phyloP scores from a whole-genome alignment of 1,140 invertebrate species.

The Atta texana region DNA sequence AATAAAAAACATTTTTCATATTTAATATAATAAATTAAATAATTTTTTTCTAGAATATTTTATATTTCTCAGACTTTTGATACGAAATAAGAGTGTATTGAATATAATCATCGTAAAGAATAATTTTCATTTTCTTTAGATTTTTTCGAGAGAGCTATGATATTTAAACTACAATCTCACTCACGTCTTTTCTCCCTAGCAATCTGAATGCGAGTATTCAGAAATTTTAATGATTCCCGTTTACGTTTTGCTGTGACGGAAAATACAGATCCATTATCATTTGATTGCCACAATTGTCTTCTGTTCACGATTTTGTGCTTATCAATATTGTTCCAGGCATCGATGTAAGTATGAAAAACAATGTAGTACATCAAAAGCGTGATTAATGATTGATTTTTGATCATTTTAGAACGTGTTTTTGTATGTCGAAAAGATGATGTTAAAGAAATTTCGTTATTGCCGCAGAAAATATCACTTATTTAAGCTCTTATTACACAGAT shows the following conservation, averaged over 20 bases:
- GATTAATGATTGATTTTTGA: not conserved
- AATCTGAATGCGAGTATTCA: constrained; percentile 10
- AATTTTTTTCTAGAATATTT: not conserved
- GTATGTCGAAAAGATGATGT: not conserved
- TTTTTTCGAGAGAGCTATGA: not conserved
- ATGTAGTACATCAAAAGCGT: constrained; percentile 41
- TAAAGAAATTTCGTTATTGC: not conserved
- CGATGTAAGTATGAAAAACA: not conserved
- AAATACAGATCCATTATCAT: constrained; percentile 9
- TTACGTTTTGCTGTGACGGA: constrained; percentile 3
- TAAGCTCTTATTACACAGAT: not conserved
- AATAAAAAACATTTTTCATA: not conserved
- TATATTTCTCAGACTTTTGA: not conserved
- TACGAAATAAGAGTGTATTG: not conserved
- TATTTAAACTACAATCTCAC: constrained; percentile 14
- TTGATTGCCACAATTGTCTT: constrained; percentile 61
- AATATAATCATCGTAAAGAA: not conserved
- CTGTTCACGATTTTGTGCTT: constrained; percentile 41
- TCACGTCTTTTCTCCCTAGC: constrained; percentile 70
- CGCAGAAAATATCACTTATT: not conserved
- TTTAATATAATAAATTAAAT: not conserved
- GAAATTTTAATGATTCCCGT: constrained; percentile 14
- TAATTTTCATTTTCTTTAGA: constrained; percentile 14
- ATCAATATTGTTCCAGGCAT: constrained; percentile 51
- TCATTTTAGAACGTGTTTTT: constrained; percentile 6